A percentile compares a stretch with the other conserved stretches of the same genome.
Evolutionary conservation across 2,888 invertebrate species (phyloP).

Genomic region (Rhyacophila evoluta): DNA sequence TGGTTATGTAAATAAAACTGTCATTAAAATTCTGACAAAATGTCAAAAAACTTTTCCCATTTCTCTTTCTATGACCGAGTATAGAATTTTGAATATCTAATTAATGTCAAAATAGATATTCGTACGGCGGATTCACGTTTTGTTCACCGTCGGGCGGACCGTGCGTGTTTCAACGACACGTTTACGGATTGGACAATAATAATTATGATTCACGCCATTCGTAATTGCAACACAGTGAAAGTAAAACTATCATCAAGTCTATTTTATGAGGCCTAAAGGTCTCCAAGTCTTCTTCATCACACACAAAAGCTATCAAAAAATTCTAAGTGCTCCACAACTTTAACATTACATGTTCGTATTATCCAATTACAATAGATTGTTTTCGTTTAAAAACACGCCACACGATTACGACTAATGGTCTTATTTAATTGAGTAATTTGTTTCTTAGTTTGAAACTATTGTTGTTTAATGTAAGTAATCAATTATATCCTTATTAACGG

Average conservation of each 20-base stretch:
- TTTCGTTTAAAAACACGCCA: not conserved
- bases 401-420: too few species aligned
- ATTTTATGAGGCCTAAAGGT: not conserved
- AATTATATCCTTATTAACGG: too few species aligned
- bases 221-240: conserved; percentile 25
- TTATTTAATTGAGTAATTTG: too few species aligned
- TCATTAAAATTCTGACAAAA: not conserved
- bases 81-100: not conserved
- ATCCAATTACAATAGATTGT: not conserved
- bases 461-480: too few species aligned
- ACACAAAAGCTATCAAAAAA: not conserved
- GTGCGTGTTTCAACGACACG: not conserved
- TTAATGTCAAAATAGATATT: not conserved
- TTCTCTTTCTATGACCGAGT: not conserved
- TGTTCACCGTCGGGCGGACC: conserved; percentile 11
- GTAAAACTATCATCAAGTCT: not conserved
- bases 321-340: not conserved
- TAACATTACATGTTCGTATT: not conserved
- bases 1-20: too few species aligned
- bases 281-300: not conserved
- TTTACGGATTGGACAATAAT: not conserved
- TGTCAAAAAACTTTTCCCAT: conserved; percentile 1
- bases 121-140: not conserved
- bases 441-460: too few species aligned
- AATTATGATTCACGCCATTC: not conserved